Percentiles rank a stretch among this genome's conserved stretches.
These are phyloP conservation scores for Fratercula arctica DNA, from an alignment of 2,797 vertebrate genomes.

Conservation along the genomic window DNA sequence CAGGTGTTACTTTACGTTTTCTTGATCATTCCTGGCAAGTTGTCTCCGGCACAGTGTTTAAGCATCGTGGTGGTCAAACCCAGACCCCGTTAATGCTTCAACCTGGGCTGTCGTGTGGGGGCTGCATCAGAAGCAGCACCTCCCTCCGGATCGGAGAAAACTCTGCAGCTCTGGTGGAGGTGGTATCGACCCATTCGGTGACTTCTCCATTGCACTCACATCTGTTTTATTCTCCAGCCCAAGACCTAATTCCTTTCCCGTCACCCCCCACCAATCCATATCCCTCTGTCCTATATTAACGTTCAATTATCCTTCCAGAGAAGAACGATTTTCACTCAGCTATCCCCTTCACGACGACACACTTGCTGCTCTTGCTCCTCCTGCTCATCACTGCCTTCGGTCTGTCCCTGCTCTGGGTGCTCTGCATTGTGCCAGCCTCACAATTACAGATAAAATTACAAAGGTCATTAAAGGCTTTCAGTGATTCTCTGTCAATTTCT, in stretches of 20 bases:
- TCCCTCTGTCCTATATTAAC: background rate
- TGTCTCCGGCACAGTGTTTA: rapidly evolving
- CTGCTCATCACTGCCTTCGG: background rate
- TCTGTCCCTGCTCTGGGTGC: background rate
- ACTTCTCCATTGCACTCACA: rapidly evolving
- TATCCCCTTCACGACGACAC: background rate
- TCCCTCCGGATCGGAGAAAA: rapidly evolving
- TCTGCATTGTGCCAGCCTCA: background rate
- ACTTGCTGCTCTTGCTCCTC: background rate
- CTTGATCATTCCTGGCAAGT: rapidly evolving
- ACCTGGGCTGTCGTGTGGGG: rapidly evolving
- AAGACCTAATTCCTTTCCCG: background rate
- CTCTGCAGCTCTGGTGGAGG: background rate
- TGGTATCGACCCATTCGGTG: rapidly evolving
- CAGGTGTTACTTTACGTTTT: background rate
- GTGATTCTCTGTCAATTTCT: background rate
- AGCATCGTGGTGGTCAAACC: background rate
- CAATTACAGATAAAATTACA: background rate
- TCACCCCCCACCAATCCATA: background rate
- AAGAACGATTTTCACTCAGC: background rate
- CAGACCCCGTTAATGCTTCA: rapidly evolving
- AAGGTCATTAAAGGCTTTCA: background rate
- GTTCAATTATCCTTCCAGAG: background rate
- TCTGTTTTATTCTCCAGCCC: background rate
- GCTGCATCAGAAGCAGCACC: rapidly evolving